A percentile compares a stretch with the other conserved stretches of the same genome.
Evolutionary conservation across 2,797 vertebrate species (phyloP).

Genomic region (Pogonophryne albipinna): DNA sequence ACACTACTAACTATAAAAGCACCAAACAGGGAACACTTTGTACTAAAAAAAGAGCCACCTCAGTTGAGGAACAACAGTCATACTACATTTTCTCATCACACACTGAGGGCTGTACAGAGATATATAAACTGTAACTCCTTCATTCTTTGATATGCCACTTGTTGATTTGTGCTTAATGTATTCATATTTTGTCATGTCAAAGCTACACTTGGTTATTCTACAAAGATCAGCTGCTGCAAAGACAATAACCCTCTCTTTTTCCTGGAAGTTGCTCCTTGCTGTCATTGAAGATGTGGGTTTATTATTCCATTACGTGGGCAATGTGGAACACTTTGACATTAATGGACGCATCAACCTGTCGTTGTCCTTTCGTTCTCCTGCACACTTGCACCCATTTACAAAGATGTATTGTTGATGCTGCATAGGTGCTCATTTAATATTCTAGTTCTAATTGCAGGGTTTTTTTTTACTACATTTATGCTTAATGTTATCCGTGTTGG

Average conservation of each 20-base stretch:
- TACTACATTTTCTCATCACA: constrained; percentile 27
- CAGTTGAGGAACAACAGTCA: neutral
- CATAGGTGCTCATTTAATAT: neutral
- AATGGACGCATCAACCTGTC: neutral
- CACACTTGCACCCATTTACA: neutral
- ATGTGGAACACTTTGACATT: neutral
- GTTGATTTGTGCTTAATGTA: neutral
- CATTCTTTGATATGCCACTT: neutral
- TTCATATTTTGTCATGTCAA: constrained; percentile 16
- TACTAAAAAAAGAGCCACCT: constrained; percentile 4
- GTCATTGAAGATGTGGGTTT: neutral
- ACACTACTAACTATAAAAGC: constrained; percentile 1
- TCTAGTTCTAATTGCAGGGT: too few relatives aligned
- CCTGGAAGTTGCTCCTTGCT: constrained; percentile 6
- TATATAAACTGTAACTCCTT: neutral
- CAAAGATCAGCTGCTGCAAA: neutral
- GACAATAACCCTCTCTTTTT: neutral
- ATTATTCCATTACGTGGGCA: neutral
- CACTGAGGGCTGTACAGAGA: neutral
- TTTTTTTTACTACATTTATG: too few relatives aligned
- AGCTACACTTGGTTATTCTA: neutral
- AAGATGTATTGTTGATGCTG: neutral
- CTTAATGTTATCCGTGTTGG: too few relatives aligned
- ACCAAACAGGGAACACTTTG: constrained; percentile 27
- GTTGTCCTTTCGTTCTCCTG: neutral